Base-by-base conservation (phyloP, 2,888 invertebrate species). In the Sycophila texana region DNA sequence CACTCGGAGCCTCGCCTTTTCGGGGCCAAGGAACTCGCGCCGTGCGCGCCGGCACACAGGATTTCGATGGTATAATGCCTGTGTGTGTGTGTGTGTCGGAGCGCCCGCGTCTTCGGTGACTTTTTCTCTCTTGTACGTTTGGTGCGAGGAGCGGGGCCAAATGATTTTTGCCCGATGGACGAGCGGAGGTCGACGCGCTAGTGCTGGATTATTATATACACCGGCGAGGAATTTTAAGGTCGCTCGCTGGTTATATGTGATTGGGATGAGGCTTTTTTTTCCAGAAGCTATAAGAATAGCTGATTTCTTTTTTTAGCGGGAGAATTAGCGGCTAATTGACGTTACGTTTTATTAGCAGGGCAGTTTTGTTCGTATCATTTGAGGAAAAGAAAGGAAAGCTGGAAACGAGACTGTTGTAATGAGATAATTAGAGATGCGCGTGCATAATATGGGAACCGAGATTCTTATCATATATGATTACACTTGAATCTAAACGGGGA, bases 11-110 rank as follows among this genome's bases (percentile, higher is more conserved):
- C 60, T 39, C 39, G 39, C 20, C 57, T 66, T 76, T 72, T 72
- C 16, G 72, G 61, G 72, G 72, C 61, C 51, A 72, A 72, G 30
- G 72, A 72, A 72, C 72, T 60, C 60, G 47, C 20, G 51, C 18
- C 30, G 53, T 0, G 53, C 53, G 60, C 26, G 58, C 58, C 12
- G 20, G 20, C 13, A 63, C 14, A 16, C 57, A 57, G 30, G 55
- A 39, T 68, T 68, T 67, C 47, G 14, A 53, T 53, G n/a, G n/a
- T 53, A 26, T 26, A 39, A 39, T 39, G 39, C 39, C 10, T 39
- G 16, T 10, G 60, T 20, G n/a, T n/a, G 20, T n/a, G 22, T 60
- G 5, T 61, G 10, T 30, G 26, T 61, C 3, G 58, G 14, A 57
- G 20, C 14, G 3, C 0, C 58, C 14, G 7, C 7, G 58, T 13